Base-by-base conservation (phyloP, 2,113 vertebrate genomes). In the Peromyscus polionotus region DNA sequence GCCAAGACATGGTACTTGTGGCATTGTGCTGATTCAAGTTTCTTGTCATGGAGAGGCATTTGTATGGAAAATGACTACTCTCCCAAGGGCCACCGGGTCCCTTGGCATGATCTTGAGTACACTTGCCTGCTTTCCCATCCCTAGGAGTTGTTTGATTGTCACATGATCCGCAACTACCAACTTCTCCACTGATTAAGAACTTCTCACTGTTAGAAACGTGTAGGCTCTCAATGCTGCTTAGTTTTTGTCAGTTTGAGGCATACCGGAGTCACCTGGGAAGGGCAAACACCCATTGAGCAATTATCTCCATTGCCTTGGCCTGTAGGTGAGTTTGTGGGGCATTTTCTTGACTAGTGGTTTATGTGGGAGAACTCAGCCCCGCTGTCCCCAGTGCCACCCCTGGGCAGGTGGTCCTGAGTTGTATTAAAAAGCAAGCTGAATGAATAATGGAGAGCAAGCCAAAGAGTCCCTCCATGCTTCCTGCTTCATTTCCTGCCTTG, bases 121-220 rank as follows among this genome's bases (percentile, higher is more conserved):
- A 97, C 70, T 88, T 79, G 33, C 68, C 57, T 48, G 26, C 24
- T 92, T 81, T 92, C 80, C 36, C 76, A 65, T 77, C 31, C 91
- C 76, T 63, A 76, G 61, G 85, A 85, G 91, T 95, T 95, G 88
- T 72, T 72, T 12, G 68, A 48, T 91, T 76, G 7, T 33, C 97
- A 89, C 19, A 17, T 95, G 97, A 98, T 93, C 95, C 81, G 98
- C 26, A 95, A 24, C 39, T 80, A 91, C 81, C 89, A 67, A 90
- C 63, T 67, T 96, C 95, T 96, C 88, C 91, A 95, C 81, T 80
- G 63, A 95, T 0, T 48, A 89, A 97, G 89, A 54, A 67, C 79
- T 72, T 88, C 85, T 97, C 94, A 94, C 97, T 93, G 96, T 97
- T 28, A 70, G 57, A 81, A 88, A 59, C 17, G 88, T 80, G 65